Evolutionary conservation across 2,888 invertebrate genomes (phyloP), one percentile per base, ranked within the genome.

Genomic region (Tenthredo scrophulariae): DNA sequence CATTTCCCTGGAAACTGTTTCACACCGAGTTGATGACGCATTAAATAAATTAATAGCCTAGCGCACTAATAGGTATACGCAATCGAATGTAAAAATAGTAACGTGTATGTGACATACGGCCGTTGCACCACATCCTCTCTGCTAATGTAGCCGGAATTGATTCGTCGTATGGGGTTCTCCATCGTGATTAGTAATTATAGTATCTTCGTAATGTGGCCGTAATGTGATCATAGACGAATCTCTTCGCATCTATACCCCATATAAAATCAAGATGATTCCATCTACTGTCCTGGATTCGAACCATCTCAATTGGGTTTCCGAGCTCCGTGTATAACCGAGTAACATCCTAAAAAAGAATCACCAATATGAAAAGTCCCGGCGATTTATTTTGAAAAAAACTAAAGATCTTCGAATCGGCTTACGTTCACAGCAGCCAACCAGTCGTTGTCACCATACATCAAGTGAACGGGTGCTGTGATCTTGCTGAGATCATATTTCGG

Each of bases 181-280:
- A 74, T 43, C 22, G 7, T n/a, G 6, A 46, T 46, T 29, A 75
- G n/a, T 46, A n/a, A 37, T 22, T 50, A 29, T 77, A 80, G 26
- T 13, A 26, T 40, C 15, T 22, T 62, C 18, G 10, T 22, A 80
- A 50, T 22, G 40, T 80, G 26, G 62, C 1, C n/a, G 40, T 18
- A 26, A 80, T 65, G 26, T 40, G 26, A 29, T 93, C 87, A 88
- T 96, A 96, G 6, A 96, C 89, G 43, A 94, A 88, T 15, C 91
- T 91, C 15, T 94, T 94, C 0, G 95, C 95, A 86, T 95, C 94
- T 9, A 92, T 93, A 0, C 95, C 96, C 94, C 95, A 96, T 70
- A 96, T 89, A 87, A 95, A 96, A 89, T 97, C 97, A 88, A 96
- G 92, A 90, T 97, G 96, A 89, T 95, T 95, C 87, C 95, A 96